These are phyloP conservation scores for Lumbricus terrestris DNA, from an alignment of 2,888 invertebrate genomes.

Conservation along the genomic window DNA sequence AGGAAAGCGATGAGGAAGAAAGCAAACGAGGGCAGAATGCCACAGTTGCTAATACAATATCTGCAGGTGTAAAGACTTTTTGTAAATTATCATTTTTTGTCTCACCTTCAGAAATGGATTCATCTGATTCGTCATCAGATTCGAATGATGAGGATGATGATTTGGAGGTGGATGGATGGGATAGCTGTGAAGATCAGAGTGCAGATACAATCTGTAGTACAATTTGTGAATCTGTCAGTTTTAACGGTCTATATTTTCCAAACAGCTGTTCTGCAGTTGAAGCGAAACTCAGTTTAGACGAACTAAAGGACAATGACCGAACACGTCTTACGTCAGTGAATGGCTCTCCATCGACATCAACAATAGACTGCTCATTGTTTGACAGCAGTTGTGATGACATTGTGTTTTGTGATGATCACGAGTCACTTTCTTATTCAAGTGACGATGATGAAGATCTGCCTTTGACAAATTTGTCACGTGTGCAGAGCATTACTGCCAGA, in stretches of 20 bases:
- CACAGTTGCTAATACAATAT: not conserved
- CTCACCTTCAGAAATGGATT: constrained; percentile 5
- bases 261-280: not conserved
- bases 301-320: not conserved
- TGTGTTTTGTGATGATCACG: constrained; percentile 17
- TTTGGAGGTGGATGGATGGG: not conserved
- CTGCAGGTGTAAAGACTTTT: not conserved
- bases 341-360: not conserved
- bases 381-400: constrained; percentile 19
- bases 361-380: not conserved
- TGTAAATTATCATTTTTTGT: constrained; percentile 11
- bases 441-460: not conserved
- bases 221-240: not conserved
- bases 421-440: not conserved
- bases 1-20: not conserved
- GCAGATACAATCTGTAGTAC: not conserved
- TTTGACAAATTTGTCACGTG: not conserved
- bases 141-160: constrained; percentile 15
- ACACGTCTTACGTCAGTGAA: not conserved
- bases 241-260: constrained; percentile 6
- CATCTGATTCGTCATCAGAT: constrained; percentile 14
- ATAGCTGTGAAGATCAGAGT: not conserved
- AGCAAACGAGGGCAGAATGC: not conserved
- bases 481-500: not conserved
- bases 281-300: not conserved